These are phyloP conservation scores for Drosophila sulfurigaster DNA, from an alignment of 1,140 invertebrate species.

Conservation along the genomic window DNA sequence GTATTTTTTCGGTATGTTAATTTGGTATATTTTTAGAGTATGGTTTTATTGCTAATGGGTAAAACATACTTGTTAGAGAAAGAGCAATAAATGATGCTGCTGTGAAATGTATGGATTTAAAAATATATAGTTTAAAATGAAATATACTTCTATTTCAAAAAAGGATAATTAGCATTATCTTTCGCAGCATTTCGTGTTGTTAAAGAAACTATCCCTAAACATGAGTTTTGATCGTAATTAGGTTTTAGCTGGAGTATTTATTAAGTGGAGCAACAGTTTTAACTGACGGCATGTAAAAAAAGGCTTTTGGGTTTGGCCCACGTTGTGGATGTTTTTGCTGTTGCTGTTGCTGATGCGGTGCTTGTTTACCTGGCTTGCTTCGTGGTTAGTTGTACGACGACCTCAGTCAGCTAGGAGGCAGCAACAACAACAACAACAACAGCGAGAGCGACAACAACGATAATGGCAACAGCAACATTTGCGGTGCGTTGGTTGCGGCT, in stretches of 20 bases:
- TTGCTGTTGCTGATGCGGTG: too few relatives aligned
- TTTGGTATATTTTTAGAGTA: too few relatives aligned
- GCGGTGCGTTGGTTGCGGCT: slow-evolving; percentile 30
- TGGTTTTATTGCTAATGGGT: too few relatives aligned
- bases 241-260: background rate
- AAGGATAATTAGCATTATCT: too few relatives aligned
- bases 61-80: too few relatives aligned
- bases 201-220: background rate
- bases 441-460: slow-evolving; percentile 1
- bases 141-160: too few relatives aligned
- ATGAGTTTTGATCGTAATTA: background rate
- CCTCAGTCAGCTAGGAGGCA: slow-evolving; percentile 14
- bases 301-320: slow-evolving; percentile 6
- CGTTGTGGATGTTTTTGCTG: background rate
- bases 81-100: too few relatives aligned
- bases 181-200: background rate
- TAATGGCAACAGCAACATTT: background rate
- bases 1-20: too few relatives aligned
- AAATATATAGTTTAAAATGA: too few relatives aligned
- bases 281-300: slow-evolving; percentile 13
- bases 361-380: slow-evolving; percentile 31
- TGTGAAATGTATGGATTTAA: too few relatives aligned
- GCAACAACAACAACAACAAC: slow-evolving; percentile 18
- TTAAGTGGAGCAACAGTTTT: slow-evolving; percentile 34
- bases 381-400: slow-evolving; percentile 35